Percentiles rank a stretch among this genome's conserved stretches.
Conservation (phyloP, 1,140 invertebrate genomes). For the Lasioglossum albipes region DNA sequence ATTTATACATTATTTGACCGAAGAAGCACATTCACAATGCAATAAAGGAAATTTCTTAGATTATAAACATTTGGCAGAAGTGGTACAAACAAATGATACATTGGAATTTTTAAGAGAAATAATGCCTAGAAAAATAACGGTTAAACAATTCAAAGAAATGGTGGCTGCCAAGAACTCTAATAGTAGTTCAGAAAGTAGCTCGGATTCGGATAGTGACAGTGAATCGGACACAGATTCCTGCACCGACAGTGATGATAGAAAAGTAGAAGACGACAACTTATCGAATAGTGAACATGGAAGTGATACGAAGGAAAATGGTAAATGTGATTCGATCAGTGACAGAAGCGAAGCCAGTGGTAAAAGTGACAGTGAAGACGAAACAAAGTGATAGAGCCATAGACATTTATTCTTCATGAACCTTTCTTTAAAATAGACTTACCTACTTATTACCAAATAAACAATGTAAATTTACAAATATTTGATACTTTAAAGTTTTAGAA, state of each 20-base stretch:
- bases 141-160: conserved; percentile 84
- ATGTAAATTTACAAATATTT: conserved; percentile 11
- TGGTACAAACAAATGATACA: conserved; percentile 84
- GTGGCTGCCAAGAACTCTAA: conserved; percentile 82
- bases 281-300: conserved; percentile 63
- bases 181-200: conserved; percentile 72
- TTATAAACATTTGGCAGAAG: conserved; percentile 86
- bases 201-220: conserved; percentile 75
- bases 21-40: conserved; percentile 81
- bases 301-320: conserved; percentile 69
- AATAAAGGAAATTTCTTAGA: conserved; percentile 80
- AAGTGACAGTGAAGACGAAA: conserved; percentile 72
- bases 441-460: conserved; percentile 14
- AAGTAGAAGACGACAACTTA: conserved; percentile 46
- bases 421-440: not conserved
- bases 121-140: conserved; percentile 86
- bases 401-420: not conserved
- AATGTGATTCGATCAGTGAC: conserved; percentile 65
- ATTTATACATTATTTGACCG: conserved; percentile 85
- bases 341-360: conserved; percentile 68
- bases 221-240: not conserved
- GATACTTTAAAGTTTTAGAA: conserved; percentile 1
- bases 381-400: conserved; percentile 50
- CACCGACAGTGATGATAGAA: conserved; percentile 57
- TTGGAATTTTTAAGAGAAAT: conserved; percentile 86